phyloP scores from a whole-genome alignment of 2,888 invertebrate species.

The Tenthredo livida region DNA sequence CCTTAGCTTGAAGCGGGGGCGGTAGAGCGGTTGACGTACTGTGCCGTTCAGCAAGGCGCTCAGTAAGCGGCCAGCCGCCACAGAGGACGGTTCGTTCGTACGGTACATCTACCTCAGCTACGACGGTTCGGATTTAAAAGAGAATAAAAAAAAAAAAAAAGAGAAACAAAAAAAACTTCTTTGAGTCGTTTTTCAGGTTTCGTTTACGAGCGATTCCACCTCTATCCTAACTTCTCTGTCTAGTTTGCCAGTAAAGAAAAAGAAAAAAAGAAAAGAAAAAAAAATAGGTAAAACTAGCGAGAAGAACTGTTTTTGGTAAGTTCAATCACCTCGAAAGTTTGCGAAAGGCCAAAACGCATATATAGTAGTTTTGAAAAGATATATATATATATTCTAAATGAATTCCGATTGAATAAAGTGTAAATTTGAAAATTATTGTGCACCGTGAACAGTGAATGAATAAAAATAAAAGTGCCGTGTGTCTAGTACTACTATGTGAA shows the following conservation, averaged over 20 bases:
- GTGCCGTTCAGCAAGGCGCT: constrained; percentile 67
- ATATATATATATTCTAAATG: neutral
- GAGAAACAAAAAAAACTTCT: neutral
- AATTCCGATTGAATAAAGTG: neutral
- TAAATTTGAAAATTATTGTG: neutral
- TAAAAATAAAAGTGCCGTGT: neutral
- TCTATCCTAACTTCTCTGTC: neutral
- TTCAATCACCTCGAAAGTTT: neutral
- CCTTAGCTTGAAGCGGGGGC: constrained; percentile 51
- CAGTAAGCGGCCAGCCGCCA: constrained; percentile 77
- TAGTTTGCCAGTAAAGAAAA: neutral
- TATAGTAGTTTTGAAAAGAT: neutral
- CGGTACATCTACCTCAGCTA: constrained; percentile 40
- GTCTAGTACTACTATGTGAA: constrained; percentile 28
- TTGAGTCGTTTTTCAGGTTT: neutral
- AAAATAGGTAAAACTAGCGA: neutral
- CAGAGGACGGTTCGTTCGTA: constrained; percentile 61
- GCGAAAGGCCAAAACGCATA: neutral
- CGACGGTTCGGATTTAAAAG: neutral
- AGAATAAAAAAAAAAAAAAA: neutral
- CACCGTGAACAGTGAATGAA: constrained; percentile 18
- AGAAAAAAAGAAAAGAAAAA: constrained; percentile 45
- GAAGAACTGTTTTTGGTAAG: neutral
- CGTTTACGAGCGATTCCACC: neutral
- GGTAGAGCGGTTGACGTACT: constrained; percentile 34